Percentiles rank a stretch among this genome's conserved stretches.
Conservation (phyloP, 2,888 invertebrate species). For the Melangyna quadrimaculata region DNA sequence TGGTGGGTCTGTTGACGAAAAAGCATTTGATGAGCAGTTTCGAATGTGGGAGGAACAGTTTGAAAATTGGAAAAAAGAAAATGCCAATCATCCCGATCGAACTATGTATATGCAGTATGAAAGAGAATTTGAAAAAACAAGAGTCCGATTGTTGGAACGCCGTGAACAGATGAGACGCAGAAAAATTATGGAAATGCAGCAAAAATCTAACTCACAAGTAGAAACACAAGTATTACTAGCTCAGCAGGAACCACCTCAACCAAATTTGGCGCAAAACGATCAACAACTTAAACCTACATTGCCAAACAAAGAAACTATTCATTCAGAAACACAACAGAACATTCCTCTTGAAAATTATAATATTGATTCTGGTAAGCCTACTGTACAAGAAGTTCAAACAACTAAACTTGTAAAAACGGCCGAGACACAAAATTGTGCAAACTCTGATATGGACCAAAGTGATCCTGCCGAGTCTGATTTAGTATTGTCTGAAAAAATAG, state of each 20-base stretch:
- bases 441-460: conserved; percentile 48
- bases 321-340: conserved; percentile 15
- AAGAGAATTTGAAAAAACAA: conserved; percentile 92
- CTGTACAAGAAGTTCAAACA: not conserved
- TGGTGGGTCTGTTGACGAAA: conserved; percentile 84
- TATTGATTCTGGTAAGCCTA: not conserved
- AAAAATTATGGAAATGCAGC: conserved; percentile 74
- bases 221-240: not conserved
- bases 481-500: conserved; percentile 74
- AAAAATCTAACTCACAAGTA: not conserved
- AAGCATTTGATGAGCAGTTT: conserved; percentile 93
- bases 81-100: conserved; percentile 95
- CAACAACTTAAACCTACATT: not conserved
- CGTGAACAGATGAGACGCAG: conserved; percentile 90
- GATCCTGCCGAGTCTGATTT: conserved; percentile 74
- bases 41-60: conserved; percentile 96
- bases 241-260: not conserved
- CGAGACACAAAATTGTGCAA: not conserved
- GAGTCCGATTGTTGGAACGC: conserved; percentile 89
- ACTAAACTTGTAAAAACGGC: not conserved
- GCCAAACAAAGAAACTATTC: not conserved
- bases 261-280: not conserved
- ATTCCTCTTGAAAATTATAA: not conserved
- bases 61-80: conserved; percentile 94
- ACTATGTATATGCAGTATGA: conserved; percentile 93